Evolutionary conservation across 2,888 invertebrate genomes (phyloP).

Genomic region (Alsophila aescularia): DNA sequence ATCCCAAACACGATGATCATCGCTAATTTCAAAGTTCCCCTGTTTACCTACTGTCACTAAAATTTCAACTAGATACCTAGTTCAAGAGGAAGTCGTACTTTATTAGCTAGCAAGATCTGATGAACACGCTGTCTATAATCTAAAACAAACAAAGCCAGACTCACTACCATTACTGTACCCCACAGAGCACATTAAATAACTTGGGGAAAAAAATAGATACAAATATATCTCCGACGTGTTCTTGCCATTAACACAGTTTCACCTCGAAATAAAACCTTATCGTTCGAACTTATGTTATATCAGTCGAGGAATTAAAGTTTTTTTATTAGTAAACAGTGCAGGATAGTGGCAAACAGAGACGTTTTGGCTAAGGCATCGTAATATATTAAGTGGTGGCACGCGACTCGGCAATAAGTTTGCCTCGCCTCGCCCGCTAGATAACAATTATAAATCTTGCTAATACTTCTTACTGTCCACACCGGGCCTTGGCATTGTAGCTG

Average conservation of each 20-base stretch:
- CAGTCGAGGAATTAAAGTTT: slow-evolving; percentile 44
- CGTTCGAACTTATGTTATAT: slow-evolving; percentile 12
- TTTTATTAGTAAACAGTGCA: slow-evolving; percentile 71
- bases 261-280: slow-evolving; percentile 29
- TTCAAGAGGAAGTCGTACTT: too few relatives aligned
- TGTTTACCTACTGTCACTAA: too few relatives aligned
- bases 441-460: slow-evolving; percentile 79
- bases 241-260: slow-evolving; percentile 20
- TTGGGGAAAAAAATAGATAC: too few relatives aligned
- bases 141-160: too few relatives aligned
- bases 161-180: too few relatives aligned
- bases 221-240: background rate
- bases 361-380: slow-evolving; percentile 71
- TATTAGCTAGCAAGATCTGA: too few relatives aligned
- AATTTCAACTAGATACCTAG: too few relatives aligned
- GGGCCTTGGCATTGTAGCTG: slow-evolving; percentile 44
- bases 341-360: slow-evolving; percentile 72
- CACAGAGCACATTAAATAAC: too few relatives aligned
- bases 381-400: slow-evolving; percentile 78
- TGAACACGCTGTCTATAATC: too few relatives aligned
- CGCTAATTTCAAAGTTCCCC: too few relatives aligned
- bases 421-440: slow-evolving; percentile 74
- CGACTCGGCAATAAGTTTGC: slow-evolving; percentile 74
- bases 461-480: slow-evolving; percentile 76
- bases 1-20: too few relatives aligned